phyloP scores from a whole-genome alignment of 37 sponge, comb jelly and placozoan species.

The Chondrilla cf. caribensis region DNA sequence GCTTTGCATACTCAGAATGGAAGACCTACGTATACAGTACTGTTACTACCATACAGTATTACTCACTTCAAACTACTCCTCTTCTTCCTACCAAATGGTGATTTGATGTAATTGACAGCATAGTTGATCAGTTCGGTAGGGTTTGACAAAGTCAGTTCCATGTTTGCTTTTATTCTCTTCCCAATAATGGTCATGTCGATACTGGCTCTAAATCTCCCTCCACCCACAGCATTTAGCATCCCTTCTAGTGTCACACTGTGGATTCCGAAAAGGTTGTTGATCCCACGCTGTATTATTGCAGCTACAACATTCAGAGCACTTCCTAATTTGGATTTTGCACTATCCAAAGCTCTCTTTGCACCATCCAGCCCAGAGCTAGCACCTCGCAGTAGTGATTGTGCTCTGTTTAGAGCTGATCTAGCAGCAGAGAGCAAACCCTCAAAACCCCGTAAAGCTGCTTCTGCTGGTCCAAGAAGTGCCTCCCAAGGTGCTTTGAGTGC shows the following conservation, averaged over 20 bases:
- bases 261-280: background rate
- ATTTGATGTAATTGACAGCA: background rate
- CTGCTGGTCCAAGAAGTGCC: background rate
- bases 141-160: background rate
- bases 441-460: background rate
- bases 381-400: background rate
- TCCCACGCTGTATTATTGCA: background rate
- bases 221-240: background rate
- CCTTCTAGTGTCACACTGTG: background rate
- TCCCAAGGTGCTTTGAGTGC: background rate
- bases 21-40: too few species aligned
- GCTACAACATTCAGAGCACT: background rate
- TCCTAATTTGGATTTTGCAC: background rate
- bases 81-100: background rate
- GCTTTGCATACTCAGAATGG: too few species aligned
- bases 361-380: background rate
- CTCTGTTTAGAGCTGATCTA: background rate
- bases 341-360: background rate
- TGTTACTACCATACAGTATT: too few species aligned
- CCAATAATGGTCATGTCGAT: background rate
- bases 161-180: background rate
- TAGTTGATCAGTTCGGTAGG: background rate
- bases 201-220: background rate
- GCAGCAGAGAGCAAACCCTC: background rate
- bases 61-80: too few species aligned